Evolutionary conservation across 2,797 vertebrate genomes (phyloP), one percentile per base, ranked within the genome.

Genomic region (Aplochiton taeniatus): DNA sequence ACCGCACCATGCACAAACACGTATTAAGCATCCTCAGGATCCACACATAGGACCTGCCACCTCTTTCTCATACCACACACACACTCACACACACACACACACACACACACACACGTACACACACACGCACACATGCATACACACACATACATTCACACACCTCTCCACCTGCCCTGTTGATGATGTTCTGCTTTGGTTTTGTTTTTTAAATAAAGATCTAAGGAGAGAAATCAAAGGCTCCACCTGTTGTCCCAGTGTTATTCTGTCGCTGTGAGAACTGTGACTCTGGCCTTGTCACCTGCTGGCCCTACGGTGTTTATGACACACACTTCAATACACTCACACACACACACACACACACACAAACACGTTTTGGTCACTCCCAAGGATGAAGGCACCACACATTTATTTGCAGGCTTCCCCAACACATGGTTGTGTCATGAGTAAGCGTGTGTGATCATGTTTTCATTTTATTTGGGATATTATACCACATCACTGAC

Each of bases 151-250:
- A 41, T 13, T 63, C 58, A 61, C 55, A 58, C 41, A 13, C 53
- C 70, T 44, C 62, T 60, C 58, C 74, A 65, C 60, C 54, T 77
- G 75, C 63, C 71, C 41, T 72, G 58, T 73, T 41, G 70, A 77
- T 72, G 53, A 58, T 69, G 64, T 68, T 61, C 52, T 71, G 41
- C 16, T 61, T 72, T 76, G 19, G 13, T 76, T 79, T 82, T 65
- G 52, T 65, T 67, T 81, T 73, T 80, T 61, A 68, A 87, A 84
- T 86, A 83, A 81, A 88, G 82, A 79, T 84, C 76, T 82, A 67
- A 83, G 50, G 18, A 77, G 58, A 31, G 60, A 77, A 79, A 78
- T 85, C 72, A 82, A 88, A 87, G 84, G 80, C 64, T 65, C 57
- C 68, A 78, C 82, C 78, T 88, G 83, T 85, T 82, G 72, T 83